Percentiles rank a stretch among this genome's conserved stretches.
Evolutionary conservation across 2,797 vertebrate species (phyloP).

Genomic region (Mus spretus): DNA sequence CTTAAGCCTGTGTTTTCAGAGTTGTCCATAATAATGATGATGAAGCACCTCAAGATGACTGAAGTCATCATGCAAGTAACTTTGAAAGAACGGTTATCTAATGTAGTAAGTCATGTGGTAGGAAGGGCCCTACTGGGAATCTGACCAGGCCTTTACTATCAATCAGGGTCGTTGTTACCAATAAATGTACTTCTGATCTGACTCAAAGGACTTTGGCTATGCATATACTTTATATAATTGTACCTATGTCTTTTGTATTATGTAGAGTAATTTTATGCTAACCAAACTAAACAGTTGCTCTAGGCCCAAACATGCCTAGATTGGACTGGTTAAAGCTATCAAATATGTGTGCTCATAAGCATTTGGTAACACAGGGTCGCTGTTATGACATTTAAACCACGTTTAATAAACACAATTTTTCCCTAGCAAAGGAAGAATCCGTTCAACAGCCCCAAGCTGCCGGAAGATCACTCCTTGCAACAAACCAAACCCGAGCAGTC

Average conservation of each 20-base stretch:
- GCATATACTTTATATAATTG: constrained; percentile 49
- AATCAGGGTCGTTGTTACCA: constrained; percentile 13
- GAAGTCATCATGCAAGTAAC: background rate
- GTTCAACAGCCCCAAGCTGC: constrained; percentile 89
- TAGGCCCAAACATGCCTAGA: constrained; percentile 50
- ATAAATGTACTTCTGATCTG: background rate
- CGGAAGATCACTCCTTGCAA: constrained; percentile 71
- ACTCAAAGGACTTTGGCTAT: background rate
- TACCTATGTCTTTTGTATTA: constrained; percentile 10
- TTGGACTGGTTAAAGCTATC: constrained; percentile 50
- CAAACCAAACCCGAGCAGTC: constrained; percentile 72
- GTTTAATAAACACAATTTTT: constrained; percentile 81
- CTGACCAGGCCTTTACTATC: constrained; percentile 32
- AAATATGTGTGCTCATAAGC: constrained; percentile 51
- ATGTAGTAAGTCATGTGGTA: background rate
- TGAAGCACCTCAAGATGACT: background rate
- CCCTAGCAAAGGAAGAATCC: constrained; percentile 94
- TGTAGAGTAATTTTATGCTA: constrained; percentile 12
- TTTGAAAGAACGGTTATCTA: background rate
- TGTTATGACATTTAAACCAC: constrained; percentile 66
- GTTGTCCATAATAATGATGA: background rate
- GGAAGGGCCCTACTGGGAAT: background rate
- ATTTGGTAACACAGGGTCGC: constrained; percentile 50
- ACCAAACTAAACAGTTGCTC: background rate
- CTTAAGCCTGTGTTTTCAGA: constrained; percentile 10